A percentile compares a stretch with the other conserved stretches of the same genome.
Evolutionary conservation across 2,113 vertebrate species (phyloP).

Genomic region (Apodemus sylvaticus): DNA sequence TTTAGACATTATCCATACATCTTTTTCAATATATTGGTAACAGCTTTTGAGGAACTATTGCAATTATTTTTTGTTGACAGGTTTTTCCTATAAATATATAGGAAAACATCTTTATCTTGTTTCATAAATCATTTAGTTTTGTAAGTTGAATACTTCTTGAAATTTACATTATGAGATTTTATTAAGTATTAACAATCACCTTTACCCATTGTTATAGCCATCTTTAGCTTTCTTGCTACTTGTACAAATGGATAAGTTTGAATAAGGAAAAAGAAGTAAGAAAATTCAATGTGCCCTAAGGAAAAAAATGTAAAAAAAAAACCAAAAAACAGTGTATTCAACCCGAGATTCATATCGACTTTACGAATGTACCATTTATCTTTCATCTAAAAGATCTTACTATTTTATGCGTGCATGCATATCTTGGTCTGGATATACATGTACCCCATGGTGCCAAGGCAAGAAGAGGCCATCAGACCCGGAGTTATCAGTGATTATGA

Average conservation of each 20-base stretch:
- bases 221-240: constrained; percentile 17
- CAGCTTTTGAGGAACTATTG: constrained; percentile 21
- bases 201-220: background rate
- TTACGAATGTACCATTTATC: background rate
- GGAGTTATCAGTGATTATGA: background rate
- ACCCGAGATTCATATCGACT: constrained; percentile 11
- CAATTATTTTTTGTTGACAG: background rate
- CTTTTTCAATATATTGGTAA: background rate
- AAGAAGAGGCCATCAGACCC: background rate
- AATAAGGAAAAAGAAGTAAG: constrained; percentile 46
- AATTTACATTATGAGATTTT: background rate
- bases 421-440: background rate
- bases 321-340: background rate
- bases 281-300: background rate
- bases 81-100: constrained; percentile 16
- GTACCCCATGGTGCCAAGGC: background rate
- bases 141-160: background rate
- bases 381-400: background rate
- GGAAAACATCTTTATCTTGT: background rate
- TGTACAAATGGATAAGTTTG: constrained; percentile 11
- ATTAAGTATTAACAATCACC: constrained; percentile 47
- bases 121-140: background rate
- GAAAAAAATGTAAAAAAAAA: constrained; percentile 2
- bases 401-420: background rate
- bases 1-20: constrained; percentile 8